A percentile compares a stretch with the other conserved stretches of the same genome.
phyloP scores from a whole-genome alignment of 2,888 invertebrate species.

The Tricholauxania praeusta region DNA sequence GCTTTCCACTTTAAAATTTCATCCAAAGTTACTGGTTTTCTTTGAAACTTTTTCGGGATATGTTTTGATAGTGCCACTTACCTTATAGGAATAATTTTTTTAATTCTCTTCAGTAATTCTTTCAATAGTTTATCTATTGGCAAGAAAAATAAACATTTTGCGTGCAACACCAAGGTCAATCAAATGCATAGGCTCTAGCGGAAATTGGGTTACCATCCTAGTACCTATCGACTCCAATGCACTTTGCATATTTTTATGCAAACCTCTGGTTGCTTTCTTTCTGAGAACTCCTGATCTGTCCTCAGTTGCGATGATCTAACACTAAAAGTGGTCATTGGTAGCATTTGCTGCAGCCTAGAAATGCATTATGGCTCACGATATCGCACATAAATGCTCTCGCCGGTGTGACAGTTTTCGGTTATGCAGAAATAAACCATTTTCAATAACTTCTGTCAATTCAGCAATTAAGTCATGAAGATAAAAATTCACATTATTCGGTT shows the following conservation, averaged over 20 bases:
- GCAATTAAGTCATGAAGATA: slow-evolving; percentile 30
- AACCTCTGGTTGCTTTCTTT: slow-evolving; percentile 22
- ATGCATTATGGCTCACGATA: slow-evolving; percentile 26
- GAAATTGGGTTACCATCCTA: slow-evolving; percentile 11
- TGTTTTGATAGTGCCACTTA: no score
- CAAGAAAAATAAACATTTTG: not conserved
- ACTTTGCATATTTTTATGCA: slow-evolving; percentile 8
- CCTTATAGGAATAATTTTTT: no score
- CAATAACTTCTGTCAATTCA: slow-evolving; percentile 27
- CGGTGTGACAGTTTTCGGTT: not conserved
- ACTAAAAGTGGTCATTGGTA: slow-evolving; percentile 25
- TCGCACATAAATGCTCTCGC: slow-evolving; percentile 19
- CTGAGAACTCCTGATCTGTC: slow-evolving; percentile 33
- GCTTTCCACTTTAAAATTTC: not conserved
- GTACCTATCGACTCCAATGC: slow-evolving; percentile 27
- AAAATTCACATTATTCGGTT: slow-evolving; percentile 24
- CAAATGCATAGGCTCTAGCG: slow-evolving; percentile 2
- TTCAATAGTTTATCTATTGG: not conserved
- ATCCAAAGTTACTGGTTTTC: no score
- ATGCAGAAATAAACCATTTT: not conserved
- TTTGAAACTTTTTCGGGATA: no score
- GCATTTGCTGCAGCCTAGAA: slow-evolving; percentile 30
- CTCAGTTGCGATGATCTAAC: slow-evolving; percentile 1
- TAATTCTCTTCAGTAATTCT: slow-evolving; percentile 3
- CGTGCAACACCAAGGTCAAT: not conserved